Conservation (phyloP, 2,797 vertebrate genomes). For the Mus spretus region DNA sequence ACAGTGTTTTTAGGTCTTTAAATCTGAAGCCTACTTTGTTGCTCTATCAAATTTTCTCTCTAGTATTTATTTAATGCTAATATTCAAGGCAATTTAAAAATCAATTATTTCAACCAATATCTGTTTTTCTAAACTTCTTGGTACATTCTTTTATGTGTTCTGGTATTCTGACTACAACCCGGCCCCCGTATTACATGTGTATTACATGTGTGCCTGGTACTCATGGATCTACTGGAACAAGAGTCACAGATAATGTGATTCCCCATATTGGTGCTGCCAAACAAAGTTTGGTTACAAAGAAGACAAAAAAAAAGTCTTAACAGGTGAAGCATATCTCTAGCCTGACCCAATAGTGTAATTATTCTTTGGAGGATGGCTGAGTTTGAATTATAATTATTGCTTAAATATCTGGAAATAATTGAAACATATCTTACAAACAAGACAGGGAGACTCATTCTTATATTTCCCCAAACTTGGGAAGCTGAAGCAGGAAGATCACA, state of each 20-base stretch:
- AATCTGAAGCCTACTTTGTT: not conserved
- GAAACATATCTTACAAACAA: not conserved
- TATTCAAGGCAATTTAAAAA: conserved; percentile 40
- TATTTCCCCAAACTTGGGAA: not conserved
- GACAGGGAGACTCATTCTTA: not conserved
- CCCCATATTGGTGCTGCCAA: not conserved
- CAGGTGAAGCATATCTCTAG: too few relatives aligned
- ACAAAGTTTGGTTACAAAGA: not conserved
- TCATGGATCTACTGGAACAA: not conserved
- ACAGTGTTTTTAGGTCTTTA: not conserved
- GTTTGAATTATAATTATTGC: not conserved
- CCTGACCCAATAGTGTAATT: not conserved
- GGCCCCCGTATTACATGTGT: not conserved
- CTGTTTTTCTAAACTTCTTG: not conserved
- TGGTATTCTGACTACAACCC: not conserved
- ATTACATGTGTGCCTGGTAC: not conserved
- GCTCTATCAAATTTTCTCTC: not conserved
- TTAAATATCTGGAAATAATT: conserved; percentile 26
- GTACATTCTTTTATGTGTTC: not conserved
- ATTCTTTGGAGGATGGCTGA: not conserved
- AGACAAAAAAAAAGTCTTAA: too few relatives aligned
- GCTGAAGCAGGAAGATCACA: not conserved
- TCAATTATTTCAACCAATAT: not conserved
- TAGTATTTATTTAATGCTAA: not conserved
- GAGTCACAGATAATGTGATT: not conserved